Percentiles rank a stretch among this genome's conserved stretches.
phyloP scores from a whole-genome alignment of 64 coral and sea anemone genomes.

The Montipora capricornis region DNA sequence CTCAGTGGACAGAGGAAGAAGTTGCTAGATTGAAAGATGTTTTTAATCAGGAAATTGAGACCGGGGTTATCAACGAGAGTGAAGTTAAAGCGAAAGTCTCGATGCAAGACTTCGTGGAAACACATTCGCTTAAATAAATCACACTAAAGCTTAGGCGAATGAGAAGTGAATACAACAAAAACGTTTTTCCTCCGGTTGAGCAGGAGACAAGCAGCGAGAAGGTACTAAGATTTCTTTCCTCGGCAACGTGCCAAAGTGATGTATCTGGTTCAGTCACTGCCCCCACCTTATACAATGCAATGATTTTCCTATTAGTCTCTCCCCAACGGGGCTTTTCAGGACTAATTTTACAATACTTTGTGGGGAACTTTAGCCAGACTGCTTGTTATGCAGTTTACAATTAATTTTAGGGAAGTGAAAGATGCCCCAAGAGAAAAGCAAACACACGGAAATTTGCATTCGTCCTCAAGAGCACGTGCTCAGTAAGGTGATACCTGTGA shows the following conservation, averaged over 20 bases:
- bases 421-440: too few relatives aligned
- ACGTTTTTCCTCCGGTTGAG: slow-evolving; percentile 28
- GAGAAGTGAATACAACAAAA: slow-evolving; percentile 16
- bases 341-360: too few relatives aligned
- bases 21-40: slow-evolving; percentile 44
- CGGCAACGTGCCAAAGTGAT: background rate
- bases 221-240: background rate
- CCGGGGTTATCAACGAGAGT: slow-evolving; percentile 34
- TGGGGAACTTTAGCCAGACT: too few relatives aligned
- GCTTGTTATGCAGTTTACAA: too few relatives aligned
- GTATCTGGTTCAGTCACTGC: background rate
- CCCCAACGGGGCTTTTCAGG: too few relatives aligned
- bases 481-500: too few relatives aligned
- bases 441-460: too few relatives aligned
- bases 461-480: too few relatives aligned
- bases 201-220: background rate
- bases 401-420: too few relatives aligned
- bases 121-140: slow-evolving; percentile 51
- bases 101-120: slow-evolving; percentile 25
- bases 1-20: slow-evolving; percentile 52
- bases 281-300: too few relatives aligned
- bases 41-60: slow-evolving; percentile 49
- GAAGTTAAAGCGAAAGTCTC: slow-evolving; percentile 42
- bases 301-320: too few relatives aligned
- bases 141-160: slow-evolving; percentile 45